These are phyloP conservation scores for Linnaemya tessellans DNA, from an alignment of 2,888 invertebrate genomes.

Conservation along the genomic window DNA sequence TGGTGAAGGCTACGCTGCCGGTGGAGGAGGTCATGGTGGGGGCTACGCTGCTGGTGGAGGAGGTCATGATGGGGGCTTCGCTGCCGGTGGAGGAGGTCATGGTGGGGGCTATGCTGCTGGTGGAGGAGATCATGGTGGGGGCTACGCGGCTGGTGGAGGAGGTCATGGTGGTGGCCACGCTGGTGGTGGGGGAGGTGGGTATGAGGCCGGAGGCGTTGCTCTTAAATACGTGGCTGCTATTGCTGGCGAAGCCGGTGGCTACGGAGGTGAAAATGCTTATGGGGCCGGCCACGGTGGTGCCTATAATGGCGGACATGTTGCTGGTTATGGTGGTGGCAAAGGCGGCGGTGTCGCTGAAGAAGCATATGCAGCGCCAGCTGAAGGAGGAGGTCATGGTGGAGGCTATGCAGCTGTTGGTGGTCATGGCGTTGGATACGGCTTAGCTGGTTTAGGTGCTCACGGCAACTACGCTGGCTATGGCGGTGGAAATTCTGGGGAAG, in stretches of 20 bases:
- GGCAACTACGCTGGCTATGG: background rate
- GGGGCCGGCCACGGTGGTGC: background rate
- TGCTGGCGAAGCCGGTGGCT: background rate
- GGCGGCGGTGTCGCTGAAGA: background rate
- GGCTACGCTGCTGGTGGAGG: slow-evolving; percentile 15
- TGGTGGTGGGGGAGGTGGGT: background rate
- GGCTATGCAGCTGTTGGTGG: background rate
- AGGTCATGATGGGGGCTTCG: background rate
- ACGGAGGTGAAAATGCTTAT: background rate
- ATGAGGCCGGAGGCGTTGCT: background rate
- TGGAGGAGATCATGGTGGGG: background rate
- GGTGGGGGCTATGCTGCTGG: slow-evolving; percentile 3
- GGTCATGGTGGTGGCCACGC: slow-evolving; percentile 15
- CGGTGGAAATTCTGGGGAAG: background rate
- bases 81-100: background rate
- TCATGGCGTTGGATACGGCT: background rate
- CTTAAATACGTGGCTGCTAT: background rate
- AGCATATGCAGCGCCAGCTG: slow-evolving; percentile 15
- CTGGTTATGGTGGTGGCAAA: slow-evolving; percentile 12
- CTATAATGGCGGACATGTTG: too few relatives aligned
- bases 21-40: slow-evolving; percentile 10
- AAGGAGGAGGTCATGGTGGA: slow-evolving; percentile 20
- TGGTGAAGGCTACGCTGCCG: background rate
- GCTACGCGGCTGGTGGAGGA: slow-evolving; percentile 12
- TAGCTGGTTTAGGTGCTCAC: slow-evolving; percentile 23